Conservation (phyloP, 53 echinoderm and acorn worm species). For the Holothuria leucospilota region DNA sequence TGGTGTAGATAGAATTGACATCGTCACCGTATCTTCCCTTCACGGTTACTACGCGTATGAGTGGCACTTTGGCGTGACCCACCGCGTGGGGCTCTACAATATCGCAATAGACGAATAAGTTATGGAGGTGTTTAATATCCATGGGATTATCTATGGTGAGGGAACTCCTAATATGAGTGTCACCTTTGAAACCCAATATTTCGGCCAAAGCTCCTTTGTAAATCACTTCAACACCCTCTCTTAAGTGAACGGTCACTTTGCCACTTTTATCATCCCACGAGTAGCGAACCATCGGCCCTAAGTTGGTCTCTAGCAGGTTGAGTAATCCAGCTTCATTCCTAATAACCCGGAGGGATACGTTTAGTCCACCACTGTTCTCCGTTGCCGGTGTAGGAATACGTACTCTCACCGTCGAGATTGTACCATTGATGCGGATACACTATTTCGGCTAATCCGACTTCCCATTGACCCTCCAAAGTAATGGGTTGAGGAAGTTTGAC, state of each 20-base stretch:
- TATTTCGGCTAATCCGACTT: constrained; percentile 31
- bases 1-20: constrained; percentile 27
- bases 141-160: neutral
- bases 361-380: constrained; percentile 31
- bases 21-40: constrained; percentile 52
- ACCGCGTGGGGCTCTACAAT: constrained; percentile 57
- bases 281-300: neutral
- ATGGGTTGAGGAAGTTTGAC: constrained; percentile 33
- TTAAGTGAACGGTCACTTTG: neutral
- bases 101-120: constrained; percentile 59
- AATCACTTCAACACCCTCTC: neutral
- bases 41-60: constrained; percentile 61
- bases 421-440: constrained; percentile 42
- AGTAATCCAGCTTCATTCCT: neutral
- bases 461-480: constrained; percentile 32
- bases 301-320: constrained; percentile 10
- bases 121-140: constrained; percentile 46
- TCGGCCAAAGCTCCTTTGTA: constrained; percentile 15
- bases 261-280: neutral
- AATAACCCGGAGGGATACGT: neutral
- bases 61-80: constrained; percentile 61
- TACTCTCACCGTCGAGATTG: constrained; percentile 18
- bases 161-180: neutral
- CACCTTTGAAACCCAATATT: constrained; percentile 46
- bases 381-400: constrained; percentile 2